A percentile compares a stretch with the other conserved stretches of the same genome.
phyloP scores from a whole-genome alignment of 2,888 invertebrate genomes.

The Aporophyla lueneburgensis region DNA sequence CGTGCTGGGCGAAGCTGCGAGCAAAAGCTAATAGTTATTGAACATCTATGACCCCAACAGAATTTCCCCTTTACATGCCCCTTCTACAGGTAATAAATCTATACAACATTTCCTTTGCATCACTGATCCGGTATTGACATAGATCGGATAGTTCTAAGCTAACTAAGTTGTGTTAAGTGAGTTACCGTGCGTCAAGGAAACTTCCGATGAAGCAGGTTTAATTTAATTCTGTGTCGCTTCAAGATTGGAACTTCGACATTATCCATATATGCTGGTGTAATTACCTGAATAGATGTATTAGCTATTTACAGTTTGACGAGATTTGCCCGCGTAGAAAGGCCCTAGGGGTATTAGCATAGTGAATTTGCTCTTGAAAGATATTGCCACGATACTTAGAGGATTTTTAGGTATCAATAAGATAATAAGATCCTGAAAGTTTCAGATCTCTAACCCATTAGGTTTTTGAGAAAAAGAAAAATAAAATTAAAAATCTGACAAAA shows the following conservation, averaged over 20 bases:
- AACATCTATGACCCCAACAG: background rate
- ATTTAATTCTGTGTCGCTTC: slow-evolving; percentile 43
- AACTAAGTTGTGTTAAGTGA: slow-evolving; percentile 47
- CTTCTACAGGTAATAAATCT: background rate
- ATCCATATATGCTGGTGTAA: background rate
- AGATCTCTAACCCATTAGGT: too few species aligned
- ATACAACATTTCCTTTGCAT: background rate
- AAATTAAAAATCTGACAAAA: too few species aligned
- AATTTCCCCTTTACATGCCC: background rate
- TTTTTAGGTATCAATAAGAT: too few species aligned
- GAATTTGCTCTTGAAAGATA: too few species aligned
- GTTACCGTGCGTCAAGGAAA: slow-evolving; percentile 49
- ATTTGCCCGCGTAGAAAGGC: too few species aligned
- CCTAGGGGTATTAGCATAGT: too few species aligned
- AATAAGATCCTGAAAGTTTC: too few species aligned
- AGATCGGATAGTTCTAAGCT: slow-evolving; percentile 35
- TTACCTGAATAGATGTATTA: background rate
- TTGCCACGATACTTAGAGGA: too few species aligned
- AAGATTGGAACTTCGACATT: slow-evolving; percentile 47
- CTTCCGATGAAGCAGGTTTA: slow-evolving; percentile 52
- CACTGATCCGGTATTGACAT: slow-evolving; percentile 33
- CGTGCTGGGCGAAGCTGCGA: accelerated
- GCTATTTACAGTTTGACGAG: background rate
- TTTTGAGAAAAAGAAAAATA: too few species aligned
- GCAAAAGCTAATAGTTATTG: background rate